phyloP scores from a whole-genome alignment of 2,113 vertebrate species.

The Takifugu bimaculatus region DNA sequence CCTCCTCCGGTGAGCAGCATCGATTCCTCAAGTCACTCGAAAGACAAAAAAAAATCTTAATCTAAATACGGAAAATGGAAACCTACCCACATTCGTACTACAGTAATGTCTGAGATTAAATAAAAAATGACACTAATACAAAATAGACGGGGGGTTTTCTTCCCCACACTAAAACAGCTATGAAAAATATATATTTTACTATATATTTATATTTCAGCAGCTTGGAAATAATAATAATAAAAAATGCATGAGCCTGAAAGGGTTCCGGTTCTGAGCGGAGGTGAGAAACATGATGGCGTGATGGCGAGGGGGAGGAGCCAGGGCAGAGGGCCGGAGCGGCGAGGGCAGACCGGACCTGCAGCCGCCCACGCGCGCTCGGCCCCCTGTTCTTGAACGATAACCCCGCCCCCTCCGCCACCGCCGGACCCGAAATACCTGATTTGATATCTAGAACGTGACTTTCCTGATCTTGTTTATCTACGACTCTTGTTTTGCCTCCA shows the following conservation, averaged over 20 bases:
- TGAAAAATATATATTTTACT: conserved; percentile 77
- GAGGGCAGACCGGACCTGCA: conserved; percentile 85
- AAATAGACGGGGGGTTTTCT: conserved; percentile 85
- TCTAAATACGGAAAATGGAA: conserved; percentile 48
- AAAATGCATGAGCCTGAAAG: conserved; percentile 75
- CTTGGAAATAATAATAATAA: conserved; percentile 73
- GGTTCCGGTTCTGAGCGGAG: conserved; percentile 79
- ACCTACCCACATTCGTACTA: conserved; percentile 91
- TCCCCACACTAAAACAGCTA: conserved; percentile 78
- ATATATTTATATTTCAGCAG: conserved; percentile 81
- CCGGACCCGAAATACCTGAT: background rate
- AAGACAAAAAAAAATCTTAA: conserved; percentile 23
- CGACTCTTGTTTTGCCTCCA: no score
- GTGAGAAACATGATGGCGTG: conserved; percentile 18
- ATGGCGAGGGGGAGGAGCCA: conserved; percentile 62
- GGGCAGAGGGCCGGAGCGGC: conserved; percentile 12
- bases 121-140: conserved; percentile 79
- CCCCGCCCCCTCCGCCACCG: background rate
- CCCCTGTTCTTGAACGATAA: background rate
- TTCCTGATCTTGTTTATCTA: no score
- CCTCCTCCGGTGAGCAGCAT: conserved; percentile 74
- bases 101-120: conserved; percentile 96
- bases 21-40: conserved; percentile 79
- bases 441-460: no score
- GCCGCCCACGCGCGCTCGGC: conserved; percentile 46